A percentile compares a stretch with the other conserved stretches of the same genome.
Evolutionary conservation across 2,797 vertebrate species (phyloP).

Genomic region (Lepus townsendii): DNA sequence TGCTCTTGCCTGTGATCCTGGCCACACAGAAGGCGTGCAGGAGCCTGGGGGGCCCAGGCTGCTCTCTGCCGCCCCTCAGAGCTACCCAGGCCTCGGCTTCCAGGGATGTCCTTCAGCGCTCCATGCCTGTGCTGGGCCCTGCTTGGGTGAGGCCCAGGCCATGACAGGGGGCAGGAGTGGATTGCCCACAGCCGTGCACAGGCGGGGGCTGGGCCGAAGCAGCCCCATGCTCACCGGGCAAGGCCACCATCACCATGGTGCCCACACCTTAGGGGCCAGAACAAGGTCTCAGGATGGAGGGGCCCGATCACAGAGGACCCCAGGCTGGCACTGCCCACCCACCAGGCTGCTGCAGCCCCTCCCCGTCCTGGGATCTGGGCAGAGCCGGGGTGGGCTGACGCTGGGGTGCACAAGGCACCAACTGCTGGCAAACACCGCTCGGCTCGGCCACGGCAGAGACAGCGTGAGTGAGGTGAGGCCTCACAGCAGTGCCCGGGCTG

Average conservation of each 20-base stretch:
- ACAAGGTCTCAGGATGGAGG: too few relatives aligned
- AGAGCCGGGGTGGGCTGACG: background rate
- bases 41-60: too few relatives aligned
- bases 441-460: too few relatives aligned
- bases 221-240: background rate
- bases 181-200: too few relatives aligned
- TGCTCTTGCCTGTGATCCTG: background rate
- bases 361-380: background rate
- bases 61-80: background rate
- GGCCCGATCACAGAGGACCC: background rate
- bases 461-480: too few relatives aligned
- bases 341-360: background rate
- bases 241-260: rapidly evolving
- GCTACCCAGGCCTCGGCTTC: too few relatives aligned
- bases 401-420: too few relatives aligned
- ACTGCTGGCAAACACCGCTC: too few relatives aligned
- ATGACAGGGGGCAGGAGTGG: background rate
- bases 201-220: too few relatives aligned
- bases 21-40: too few relatives aligned
- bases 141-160: background rate
- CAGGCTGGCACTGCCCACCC: background rate
- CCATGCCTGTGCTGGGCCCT: background rate
- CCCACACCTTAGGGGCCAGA: rapidly evolving
- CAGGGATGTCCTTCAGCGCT: too few relatives aligned
- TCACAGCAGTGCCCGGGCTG: too few relatives aligned